These are phyloP conservation scores for Athetis lepigone DNA, from an alignment of 2,888 invertebrate genomes.

Conservation along the genomic window DNA sequence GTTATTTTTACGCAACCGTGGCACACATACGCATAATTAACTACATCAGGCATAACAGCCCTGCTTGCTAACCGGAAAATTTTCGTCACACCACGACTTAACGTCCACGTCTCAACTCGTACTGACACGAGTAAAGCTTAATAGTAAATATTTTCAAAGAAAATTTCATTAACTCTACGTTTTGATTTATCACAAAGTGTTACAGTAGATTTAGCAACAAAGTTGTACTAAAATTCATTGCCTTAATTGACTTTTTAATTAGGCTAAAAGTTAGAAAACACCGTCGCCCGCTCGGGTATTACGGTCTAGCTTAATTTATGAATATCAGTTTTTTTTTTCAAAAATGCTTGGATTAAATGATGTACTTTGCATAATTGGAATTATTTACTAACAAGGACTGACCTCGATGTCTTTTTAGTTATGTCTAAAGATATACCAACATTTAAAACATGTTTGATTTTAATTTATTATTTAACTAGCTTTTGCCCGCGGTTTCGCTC, in stretches of 20 bases:
- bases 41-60: too few relatives aligned
- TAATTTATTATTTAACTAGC: too few relatives aligned
- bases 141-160: constrained; percentile 33
- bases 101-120: not conserved
- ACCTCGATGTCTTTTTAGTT: too few relatives aligned
- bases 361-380: not conserved
- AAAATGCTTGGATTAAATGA: constrained; percentile 26
- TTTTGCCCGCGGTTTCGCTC: too few relatives aligned
- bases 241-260: constrained; percentile 80
- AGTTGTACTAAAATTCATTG: constrained; percentile 64
- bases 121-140: constrained; percentile 9
- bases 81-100: not conserved
- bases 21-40: too few relatives aligned
- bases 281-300: constrained; percentile 55
- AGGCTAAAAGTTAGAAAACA: constrained; percentile 72
- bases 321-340: constrained; percentile 47
- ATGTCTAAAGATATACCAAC: too few relatives aligned
- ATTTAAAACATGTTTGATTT: too few relatives aligned
- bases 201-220: constrained; percentile 63
- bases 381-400: not conserved
- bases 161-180: constrained; percentile 55
- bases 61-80: not conserved
- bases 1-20: too few relatives aligned
- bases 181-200: constrained; percentile 61
- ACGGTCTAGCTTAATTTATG: constrained; percentile 66